Percentiles rank a stretch among this genome's conserved stretches.
phyloP scores from a whole-genome alignment of 35 echinoderm and acorn worm species.

The Amphiura filiformis region DNA sequence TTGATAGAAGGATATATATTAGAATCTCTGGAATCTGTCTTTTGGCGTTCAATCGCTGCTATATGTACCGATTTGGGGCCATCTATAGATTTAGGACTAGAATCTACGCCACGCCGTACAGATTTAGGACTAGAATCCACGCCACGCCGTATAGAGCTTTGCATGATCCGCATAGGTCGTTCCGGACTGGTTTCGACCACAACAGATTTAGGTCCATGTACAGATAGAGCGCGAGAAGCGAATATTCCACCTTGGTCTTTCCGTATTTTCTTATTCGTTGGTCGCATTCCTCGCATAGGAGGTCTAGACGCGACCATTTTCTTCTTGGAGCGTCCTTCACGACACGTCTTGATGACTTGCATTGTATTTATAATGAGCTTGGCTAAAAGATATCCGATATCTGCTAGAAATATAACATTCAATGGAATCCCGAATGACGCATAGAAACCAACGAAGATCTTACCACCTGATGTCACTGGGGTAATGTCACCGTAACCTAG shows the following conservation, averaged over 20 bases:
- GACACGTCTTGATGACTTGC: not conserved
- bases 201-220: not conserved
- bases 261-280: not conserved
- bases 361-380: slow-evolving; percentile 20
- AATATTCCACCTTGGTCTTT: not conserved
- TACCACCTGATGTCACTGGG: slow-evolving; percentile 42
- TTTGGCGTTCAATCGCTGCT: not conserved
- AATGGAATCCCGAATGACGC: slow-evolving; percentile 74
- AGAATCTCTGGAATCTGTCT: not conserved
- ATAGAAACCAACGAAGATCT: slow-evolving; percentile 50
- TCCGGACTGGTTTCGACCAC: not conserved
- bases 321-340: not conserved
- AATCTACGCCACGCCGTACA: not conserved
- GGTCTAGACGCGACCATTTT: too few species aligned
- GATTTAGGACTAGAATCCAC: not conserved
- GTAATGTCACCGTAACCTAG: slow-evolving; percentile 84
- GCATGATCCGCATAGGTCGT: not conserved
- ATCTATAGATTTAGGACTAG: not conserved
- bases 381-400: slow-evolving; percentile 69
- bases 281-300: not conserved
- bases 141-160: not conserved
- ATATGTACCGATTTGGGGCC: not conserved
- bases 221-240: not conserved
- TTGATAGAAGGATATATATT: not conserved
- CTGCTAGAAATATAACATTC: slow-evolving; percentile 55